Evolutionary conservation across 30 jellyfish, hydroid and myxozoan genomes (phyloP), one percentile per base, ranked within the genome.

Genomic region (Morbakka virulenta): DNA sequence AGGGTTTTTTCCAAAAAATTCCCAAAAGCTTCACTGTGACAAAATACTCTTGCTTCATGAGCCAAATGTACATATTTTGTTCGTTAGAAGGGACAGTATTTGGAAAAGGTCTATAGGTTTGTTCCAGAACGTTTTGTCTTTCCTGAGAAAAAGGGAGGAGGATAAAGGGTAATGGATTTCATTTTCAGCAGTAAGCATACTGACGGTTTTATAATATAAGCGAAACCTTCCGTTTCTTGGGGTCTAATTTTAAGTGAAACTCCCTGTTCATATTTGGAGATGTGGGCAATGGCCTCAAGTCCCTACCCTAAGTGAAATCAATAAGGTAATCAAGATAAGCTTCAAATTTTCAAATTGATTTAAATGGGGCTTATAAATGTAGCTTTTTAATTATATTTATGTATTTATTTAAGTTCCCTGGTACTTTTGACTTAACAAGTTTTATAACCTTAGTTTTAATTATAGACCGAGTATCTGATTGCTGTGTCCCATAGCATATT

Each of bases 221-320:
- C 83, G 51, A 71, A 71, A 71, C 52, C 71, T 36, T 71, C 30
- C 74, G 50, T 71, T 71, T 71, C 83, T 71, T 47, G 73, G 83
- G 27, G 73, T 71, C 51, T 71, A 48, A 35, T 41, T 71, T 47
- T 71, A 48, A 71, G 61, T 47, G 33, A 47, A 71, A 11, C 83
- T 24, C 32, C 83, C 83, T 17, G 73, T 1, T 23, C 51, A 69
- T 48, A 71, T 71, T 50, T 71, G 80, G 21, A 68, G 80, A 33
- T 68, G 27, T 29, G 80, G 27, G 80, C 80, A 32, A 35, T 68
- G 63, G 47, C 14, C 30, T 66, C 47, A 6, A 68, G 80, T 68
- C 47, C 41, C 80, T 1, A 34, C 80, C 1, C 35, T 34, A 35
- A 2, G 67, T 68, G 9, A 2, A 68, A 33, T 68, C 67, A 14